Conservation (phyloP, 2,797 vertebrate species). For the Rhynchonycteris naso region DNA sequence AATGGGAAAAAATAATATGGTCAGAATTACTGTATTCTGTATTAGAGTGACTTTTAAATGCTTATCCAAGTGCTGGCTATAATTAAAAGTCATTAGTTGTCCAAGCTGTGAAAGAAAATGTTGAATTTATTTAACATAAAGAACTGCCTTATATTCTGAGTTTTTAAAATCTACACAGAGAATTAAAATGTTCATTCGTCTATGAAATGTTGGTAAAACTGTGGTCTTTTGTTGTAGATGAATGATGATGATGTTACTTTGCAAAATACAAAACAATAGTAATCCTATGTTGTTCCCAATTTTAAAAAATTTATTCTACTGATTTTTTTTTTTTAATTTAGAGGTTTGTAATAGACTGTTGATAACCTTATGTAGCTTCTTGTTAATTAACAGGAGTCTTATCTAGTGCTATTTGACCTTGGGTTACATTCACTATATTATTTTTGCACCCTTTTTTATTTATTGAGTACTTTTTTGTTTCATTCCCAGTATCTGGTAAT, state of each 20-base stretch:
- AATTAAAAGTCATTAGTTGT: neutral
- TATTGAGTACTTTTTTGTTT: constrained; percentile 60
- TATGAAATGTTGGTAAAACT: neutral
- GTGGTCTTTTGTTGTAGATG: neutral
- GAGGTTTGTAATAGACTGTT: neutral
- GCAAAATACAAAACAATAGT: constrained; percentile 10
- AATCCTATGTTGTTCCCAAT: neutral
- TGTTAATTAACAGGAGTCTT: constrained; percentile 18
- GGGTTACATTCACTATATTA: neutral
- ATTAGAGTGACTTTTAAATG: neutral
- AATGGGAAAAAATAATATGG: neutral
- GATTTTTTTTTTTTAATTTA: constrained; percentile 8
- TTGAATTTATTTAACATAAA: neutral
- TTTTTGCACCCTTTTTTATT: constrained; percentile 31
- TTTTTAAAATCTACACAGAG: neutral
- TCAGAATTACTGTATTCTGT: neutral
- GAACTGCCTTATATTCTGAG: neutral
- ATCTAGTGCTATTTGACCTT: neutral
- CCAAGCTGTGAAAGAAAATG: neutral
- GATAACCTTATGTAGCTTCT: neutral
- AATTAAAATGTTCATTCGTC: constrained; percentile 8
- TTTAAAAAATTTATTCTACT: constrained; percentile 19
- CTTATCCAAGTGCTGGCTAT: neutral
- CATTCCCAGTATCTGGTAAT: constrained; percentile 96
- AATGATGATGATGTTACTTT: neutral